These are phyloP conservation scores for Tribolium madens DNA, from an alignment of 1,140 invertebrate genomes.

Conservation along the genomic window DNA sequence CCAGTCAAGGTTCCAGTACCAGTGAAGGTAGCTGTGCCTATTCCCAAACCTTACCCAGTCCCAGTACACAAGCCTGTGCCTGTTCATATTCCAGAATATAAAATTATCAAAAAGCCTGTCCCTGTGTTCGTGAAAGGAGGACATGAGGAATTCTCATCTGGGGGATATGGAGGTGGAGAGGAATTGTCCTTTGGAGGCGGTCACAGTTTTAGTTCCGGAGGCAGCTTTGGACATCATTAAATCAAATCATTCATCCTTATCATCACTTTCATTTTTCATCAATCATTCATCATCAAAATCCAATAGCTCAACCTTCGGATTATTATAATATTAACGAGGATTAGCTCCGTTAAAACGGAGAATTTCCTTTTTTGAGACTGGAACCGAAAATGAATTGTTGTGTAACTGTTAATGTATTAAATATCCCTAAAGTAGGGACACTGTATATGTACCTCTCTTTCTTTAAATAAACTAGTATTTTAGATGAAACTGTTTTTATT, in stretches of 20 bases:
- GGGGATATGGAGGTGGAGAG: conserved; percentile 53
- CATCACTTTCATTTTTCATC: neutral
- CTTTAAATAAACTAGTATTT: neutral
- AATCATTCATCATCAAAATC: neutral
- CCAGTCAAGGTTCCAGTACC: conserved; percentile 71
- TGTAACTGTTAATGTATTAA: conserved; percentile 20
- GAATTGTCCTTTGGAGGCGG: conserved; percentile 39
- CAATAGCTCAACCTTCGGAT: neutral
- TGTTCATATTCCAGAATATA: conserved; percentile 52
- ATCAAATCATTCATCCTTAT: neutral
- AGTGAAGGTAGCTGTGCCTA: conserved; percentile 61
- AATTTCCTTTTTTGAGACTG: conserved; percentile 17
- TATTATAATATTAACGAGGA: neutral
- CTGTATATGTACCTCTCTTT: neutral
- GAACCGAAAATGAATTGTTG: conserved; percentile 32
- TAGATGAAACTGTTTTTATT: conserved; percentile 1
- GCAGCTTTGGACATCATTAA: conserved; percentile 41
- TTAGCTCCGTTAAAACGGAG: neutral
- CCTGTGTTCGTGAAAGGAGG: conserved; percentile 47
- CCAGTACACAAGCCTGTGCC: conserved; percentile 58
- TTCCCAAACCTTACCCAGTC: conserved; percentile 62
- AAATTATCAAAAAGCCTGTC: conserved; percentile 2
- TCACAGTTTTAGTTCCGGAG: conserved; percentile 2
- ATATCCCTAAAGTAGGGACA: neutral
- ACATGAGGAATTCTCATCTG: conserved; percentile 40